Percentiles rank a stretch among this genome's conserved stretches.
phyloP scores from a whole-genome alignment of 1,140 invertebrate genomes.

The Aphelenchoides avenae region DNA sequence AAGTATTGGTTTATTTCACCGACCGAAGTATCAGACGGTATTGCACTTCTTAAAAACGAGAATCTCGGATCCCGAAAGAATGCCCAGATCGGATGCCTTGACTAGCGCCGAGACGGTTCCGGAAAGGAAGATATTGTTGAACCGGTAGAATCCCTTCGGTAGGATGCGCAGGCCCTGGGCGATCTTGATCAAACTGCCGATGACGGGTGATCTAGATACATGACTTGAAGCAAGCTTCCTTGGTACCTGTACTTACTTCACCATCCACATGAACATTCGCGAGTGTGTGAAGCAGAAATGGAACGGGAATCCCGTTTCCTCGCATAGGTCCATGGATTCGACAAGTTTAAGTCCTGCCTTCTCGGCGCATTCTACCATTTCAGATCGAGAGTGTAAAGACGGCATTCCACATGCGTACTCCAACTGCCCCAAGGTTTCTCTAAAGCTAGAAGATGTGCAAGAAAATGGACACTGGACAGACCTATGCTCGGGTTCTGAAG shows the following conservation, averaged over 20 bases:
- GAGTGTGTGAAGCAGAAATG: slow-evolving; percentile 55
- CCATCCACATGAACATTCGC: slow-evolving; percentile 55
- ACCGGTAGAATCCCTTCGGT: slow-evolving; percentile 48
- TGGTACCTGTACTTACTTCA: slow-evolving; percentile 16
- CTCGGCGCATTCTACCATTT: slow-evolving; percentile 43
- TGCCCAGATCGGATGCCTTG: slow-evolving; percentile 44
- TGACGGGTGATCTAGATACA: slow-evolving; percentile 24
- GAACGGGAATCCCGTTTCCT: slow-evolving; percentile 48
- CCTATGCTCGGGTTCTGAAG: slow-evolving; percentile 43
- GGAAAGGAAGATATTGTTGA: slow-evolving; percentile 53
- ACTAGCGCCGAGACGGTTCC: slow-evolving; percentile 54
- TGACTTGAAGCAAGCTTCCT: neutral
- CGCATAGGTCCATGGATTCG: slow-evolving; percentile 39
- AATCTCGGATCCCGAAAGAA: slow-evolving; percentile 48
- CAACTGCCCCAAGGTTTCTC: slow-evolving; percentile 47
- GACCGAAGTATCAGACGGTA: no score
- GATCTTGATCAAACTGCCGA: slow-evolving; percentile 40
- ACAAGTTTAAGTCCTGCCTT: slow-evolving; percentile 39
- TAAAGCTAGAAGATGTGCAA: slow-evolving; percentile 29
- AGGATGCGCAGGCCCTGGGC: slow-evolving; percentile 42
- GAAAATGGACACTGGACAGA: slow-evolving; percentile 28
- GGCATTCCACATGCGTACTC: slow-evolving; percentile 59
- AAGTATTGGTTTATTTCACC: no score
- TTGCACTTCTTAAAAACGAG: slow-evolving; percentile 52
- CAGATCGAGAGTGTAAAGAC: slow-evolving; percentile 42